Percentiles rank a stretch among this genome's conserved stretches.
phyloP scores from a whole-genome alignment of 2,888 invertebrate genomes.

The Acanthosepion lycidas region DNA sequence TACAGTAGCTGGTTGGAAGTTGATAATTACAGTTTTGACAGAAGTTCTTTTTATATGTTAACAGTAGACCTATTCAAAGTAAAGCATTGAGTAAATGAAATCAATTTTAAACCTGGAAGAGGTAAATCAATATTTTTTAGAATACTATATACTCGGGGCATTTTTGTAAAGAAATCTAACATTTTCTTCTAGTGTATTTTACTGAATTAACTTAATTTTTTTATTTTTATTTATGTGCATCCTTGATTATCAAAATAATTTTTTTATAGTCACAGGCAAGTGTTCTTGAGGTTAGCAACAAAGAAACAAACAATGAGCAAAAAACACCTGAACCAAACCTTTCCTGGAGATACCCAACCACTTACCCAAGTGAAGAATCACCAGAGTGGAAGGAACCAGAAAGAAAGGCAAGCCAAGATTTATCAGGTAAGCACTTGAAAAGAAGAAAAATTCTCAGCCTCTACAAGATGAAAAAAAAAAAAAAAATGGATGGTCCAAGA shows the following conservation, averaged over 20 bases:
- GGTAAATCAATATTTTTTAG: too few species aligned
- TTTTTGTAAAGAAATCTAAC: too few species aligned
- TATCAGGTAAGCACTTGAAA: background rate
- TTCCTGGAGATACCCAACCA: background rate
- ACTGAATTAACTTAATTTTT: background rate
- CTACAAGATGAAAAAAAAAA: too few species aligned
- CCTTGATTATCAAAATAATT: background rate
- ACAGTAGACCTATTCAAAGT: too few species aligned
- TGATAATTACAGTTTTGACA: background rate
- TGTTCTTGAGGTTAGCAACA: background rate
- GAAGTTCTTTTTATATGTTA: too few species aligned
- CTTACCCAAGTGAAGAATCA: background rate
- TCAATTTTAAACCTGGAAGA: too few species aligned
- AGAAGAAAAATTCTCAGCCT: background rate
- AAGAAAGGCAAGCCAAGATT: background rate
- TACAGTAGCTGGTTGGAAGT: background rate
- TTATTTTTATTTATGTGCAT: background rate
- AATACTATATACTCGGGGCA: too few species aligned
- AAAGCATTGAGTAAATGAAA: too few species aligned
- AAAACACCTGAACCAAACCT: background rate
- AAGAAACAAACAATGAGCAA: background rate
- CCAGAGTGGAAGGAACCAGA: background rate
- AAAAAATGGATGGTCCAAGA: too few species aligned
- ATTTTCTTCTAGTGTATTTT: background rate
- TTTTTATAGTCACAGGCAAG: background rate